Percentiles rank a stretch among this genome's conserved stretches.
Evolutionary conservation across 1,140 invertebrate genomes (phyloP).

Genomic region (Psilanteris sp.): DNA sequence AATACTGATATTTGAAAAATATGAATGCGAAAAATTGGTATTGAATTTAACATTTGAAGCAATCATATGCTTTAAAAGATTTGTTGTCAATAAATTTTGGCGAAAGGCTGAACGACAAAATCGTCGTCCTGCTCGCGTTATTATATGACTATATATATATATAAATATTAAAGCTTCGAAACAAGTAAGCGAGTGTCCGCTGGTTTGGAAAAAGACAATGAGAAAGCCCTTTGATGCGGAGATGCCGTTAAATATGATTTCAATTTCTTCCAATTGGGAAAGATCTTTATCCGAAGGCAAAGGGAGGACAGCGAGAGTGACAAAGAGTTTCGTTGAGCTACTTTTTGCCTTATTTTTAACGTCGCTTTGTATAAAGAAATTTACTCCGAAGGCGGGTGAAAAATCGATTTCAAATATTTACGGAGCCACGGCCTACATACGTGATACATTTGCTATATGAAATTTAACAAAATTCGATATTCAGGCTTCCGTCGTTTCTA

Average conservation of each 20-base stretch:
- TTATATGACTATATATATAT: too few relatives aligned
- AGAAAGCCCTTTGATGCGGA: conserved; percentile 44
- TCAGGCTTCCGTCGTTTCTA: too few relatives aligned
- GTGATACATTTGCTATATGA: conserved; percentile 16
- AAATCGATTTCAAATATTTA: conserved; percentile 30
- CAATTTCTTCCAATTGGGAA: conserved; percentile 60
- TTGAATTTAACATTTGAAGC: too few relatives aligned
- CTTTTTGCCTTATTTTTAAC: conserved; percentile 41
- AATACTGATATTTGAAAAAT: conserved; percentile 12
- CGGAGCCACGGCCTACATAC: neutral
- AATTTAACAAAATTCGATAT: conserved; percentile 30
- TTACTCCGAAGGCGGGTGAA: too few relatives aligned
- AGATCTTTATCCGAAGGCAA: conserved; percentile 8
- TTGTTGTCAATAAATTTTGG: too few relatives aligned
- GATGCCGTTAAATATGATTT: conserved; percentile 59
- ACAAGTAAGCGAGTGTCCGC: conserved; percentile 42
- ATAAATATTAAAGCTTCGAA: conserved; percentile 41
- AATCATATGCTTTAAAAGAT: too few relatives aligned
- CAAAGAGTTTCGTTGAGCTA: conserved; percentile 32
- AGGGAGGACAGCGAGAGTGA: conserved; percentile 7
- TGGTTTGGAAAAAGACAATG: conserved; percentile 47
- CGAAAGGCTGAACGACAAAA: too few relatives aligned
- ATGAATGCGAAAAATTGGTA: too few relatives aligned
- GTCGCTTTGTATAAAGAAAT: conserved; percentile 28
- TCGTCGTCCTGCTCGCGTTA: too few relatives aligned